Base-by-base conservation (phyloP, 2,888 invertebrate species). In the Phlogophora meticulosa region DNA sequence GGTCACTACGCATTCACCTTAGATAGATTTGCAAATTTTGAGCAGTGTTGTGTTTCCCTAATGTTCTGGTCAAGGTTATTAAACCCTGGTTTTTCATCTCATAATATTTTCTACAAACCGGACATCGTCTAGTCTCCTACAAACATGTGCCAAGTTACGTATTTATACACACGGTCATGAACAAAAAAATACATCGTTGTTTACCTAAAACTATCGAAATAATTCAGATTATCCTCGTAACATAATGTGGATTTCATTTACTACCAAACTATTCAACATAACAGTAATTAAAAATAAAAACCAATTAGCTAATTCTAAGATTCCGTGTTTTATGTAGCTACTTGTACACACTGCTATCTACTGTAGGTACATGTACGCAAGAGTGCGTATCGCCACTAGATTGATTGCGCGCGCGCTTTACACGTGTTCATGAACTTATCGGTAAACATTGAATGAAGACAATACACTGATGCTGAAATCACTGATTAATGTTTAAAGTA, bases 91-190 rank as follows among this genome's bases (percentile, higher is more conserved):
- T 17, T 34, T 24, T 38, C 15, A 22, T 10, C 5, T 22, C 38
- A 17, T 28, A 22, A 32, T 7, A 20, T 13, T 20, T 4, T 63
- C 43, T 38, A 17, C 15, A 13, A n/a, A 17, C 15, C 20, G 13
- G 10, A 7, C 28, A 36, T 43, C 9, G 7, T n/a, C 10, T 43
- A 10, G 7, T n/a, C 10, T 36, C 13, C 4, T 34, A 42, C 17
- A 38, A 68, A 68, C 43, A 28, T 15, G 24, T 65, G 69, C 69
- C 65, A 65, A 69, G 20, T 28, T 53, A 1, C 22, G 0, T 32
- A 7, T 10, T 10, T 13, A 22, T 10, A 32, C 38, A 28, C 11
- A 17, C 5, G 7, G 9, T 17, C 20, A 34, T 28, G 28, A 5
- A 28, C 5, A 28, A 2, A 28, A 28, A 28, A n/a, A n/a, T n/a